Evolutionary conservation across 2,888 invertebrate species (phyloP).

Genomic region (Chelonus formosanus): DNA sequence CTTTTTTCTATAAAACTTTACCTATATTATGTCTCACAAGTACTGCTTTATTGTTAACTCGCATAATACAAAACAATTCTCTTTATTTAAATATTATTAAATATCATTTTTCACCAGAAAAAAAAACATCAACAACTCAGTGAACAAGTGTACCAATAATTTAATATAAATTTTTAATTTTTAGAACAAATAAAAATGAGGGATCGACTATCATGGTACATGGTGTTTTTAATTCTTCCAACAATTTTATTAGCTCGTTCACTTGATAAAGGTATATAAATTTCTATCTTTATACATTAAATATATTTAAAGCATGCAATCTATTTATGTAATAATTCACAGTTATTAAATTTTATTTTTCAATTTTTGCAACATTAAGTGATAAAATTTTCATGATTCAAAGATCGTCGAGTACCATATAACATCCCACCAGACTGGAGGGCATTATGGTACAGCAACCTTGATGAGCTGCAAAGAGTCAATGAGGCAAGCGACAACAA

Average conservation of each 20-base stretch:
- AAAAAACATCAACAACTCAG: too few species aligned
- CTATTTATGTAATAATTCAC: neutral
- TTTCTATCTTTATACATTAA: neutral
- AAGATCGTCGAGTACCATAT: constrained; percentile 62
- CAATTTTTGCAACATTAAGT: constrained; percentile 13
- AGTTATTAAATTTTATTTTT: neutral
- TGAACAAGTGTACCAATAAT: too few species aligned
- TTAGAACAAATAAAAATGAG: constrained; percentile 56
- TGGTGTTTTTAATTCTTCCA: constrained; percentile 64
- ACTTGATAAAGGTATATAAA: constrained; percentile 62
- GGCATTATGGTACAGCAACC: constrained; percentile 62
- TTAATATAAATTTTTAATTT: neutral
- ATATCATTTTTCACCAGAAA: too few species aligned
- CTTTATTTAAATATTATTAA: too few species aligned
- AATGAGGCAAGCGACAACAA: constrained; percentile 73
- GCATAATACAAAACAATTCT: too few species aligned
- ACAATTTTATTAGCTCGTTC: constrained; percentile 64
- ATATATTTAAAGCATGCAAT: too few species aligned
- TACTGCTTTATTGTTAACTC: too few species aligned
- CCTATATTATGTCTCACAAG: too few species aligned
- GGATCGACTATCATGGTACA: constrained; percentile 64
- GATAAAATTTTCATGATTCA: constrained; percentile 26
- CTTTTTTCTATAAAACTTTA: too few species aligned
- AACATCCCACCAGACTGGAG: constrained; percentile 62
- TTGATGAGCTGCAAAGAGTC: constrained; percentile 62